Conservation (phyloP, 2,888 invertebrate species). For the Tubulanus polymorphus region DNA sequence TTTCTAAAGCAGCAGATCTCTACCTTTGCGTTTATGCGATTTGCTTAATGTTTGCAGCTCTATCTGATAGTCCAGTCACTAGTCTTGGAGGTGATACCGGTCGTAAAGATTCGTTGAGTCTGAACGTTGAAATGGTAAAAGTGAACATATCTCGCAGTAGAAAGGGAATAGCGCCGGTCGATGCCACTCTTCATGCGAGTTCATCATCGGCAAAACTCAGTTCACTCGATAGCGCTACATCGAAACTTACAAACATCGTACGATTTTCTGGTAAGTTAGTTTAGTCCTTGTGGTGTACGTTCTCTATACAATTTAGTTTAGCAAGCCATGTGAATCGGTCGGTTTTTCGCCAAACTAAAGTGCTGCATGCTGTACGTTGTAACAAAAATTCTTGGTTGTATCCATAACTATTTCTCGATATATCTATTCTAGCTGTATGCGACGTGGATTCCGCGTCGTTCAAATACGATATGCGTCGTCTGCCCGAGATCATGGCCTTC, state of each 20-base stretch:
- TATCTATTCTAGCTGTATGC: slow-evolving; percentile 67
- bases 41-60: too few relatives aligned
- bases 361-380: background rate
- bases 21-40: too few relatives aligned
- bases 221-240: slow-evolving; percentile 15
- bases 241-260: slow-evolving; percentile 59
- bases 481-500: slow-evolving; percentile 95
- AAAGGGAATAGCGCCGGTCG: slow-evolving; percentile 65
- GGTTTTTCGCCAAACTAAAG: background rate
- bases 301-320: too few relatives aligned
- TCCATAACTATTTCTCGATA: background rate
- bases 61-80: too few relatives aligned
- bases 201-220: slow-evolving; percentile 2
- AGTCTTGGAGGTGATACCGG: slow-evolving; percentile 58
- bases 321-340: too few relatives aligned
- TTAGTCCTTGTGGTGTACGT: too few relatives aligned
- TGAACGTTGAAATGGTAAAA: slow-evolving; percentile 96
- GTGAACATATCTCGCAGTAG: slow-evolving; percentile 88
- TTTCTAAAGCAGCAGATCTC: too few relatives aligned
- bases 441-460: slow-evolving; percentile 85
- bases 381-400: background rate
- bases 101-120: slow-evolving; percentile 89
- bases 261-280: slow-evolving; percentile 81
- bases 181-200: background rate
- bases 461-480: slow-evolving; percentile 95